Evolutionary conservation across 2,113 vertebrate species (phyloP).

Genomic region (Dunckerocampus dactyliophorus): DNA sequence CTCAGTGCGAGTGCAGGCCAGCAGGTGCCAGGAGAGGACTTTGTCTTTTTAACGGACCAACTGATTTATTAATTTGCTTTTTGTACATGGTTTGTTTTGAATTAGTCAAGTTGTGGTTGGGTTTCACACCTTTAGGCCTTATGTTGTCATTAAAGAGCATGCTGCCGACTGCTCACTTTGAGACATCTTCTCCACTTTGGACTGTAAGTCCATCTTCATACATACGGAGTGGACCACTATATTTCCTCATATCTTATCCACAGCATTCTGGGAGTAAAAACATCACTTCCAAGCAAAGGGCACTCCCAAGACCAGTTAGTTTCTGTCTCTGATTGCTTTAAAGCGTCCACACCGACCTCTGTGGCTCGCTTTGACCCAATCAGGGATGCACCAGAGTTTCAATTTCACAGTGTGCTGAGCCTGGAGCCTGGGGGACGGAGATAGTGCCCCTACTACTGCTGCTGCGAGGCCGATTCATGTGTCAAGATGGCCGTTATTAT

Average conservation of each 20-base stretch:
- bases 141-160: too few relatives aligned
- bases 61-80: too few relatives aligned
- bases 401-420: constrained; percentile 61
- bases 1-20: too few relatives aligned
- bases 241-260: constrained; percentile 12
- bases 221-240: background rate
- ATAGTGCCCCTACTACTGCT: constrained; percentile 21
- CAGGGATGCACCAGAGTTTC: constrained; percentile 43
- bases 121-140: too few relatives aligned
- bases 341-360: constrained; percentile 13
- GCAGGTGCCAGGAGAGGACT: too few relatives aligned
- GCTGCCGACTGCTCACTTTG: too few relatives aligned
- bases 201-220: background rate
- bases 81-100: too few relatives aligned
- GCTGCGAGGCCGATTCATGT: constrained; percentile 44
- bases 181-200: background rate
- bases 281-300: constrained; percentile 5
- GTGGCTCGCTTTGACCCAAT: constrained; percentile 35
- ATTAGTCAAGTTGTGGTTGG: too few relatives aligned
- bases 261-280: constrained; percentile 17
- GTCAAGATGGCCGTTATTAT: constrained; percentile 22
- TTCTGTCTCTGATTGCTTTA: constrained; percentile 11
- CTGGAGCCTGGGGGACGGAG: constrained; percentile 15
- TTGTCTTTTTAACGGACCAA: too few relatives aligned
- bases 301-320: constrained; percentile 7